Evolutionary conservation across 2,797 vertebrate genomes (phyloP), one percentile per base, ranked within the genome.

Genomic region (Gymnoscopelus microlampas): DNA sequence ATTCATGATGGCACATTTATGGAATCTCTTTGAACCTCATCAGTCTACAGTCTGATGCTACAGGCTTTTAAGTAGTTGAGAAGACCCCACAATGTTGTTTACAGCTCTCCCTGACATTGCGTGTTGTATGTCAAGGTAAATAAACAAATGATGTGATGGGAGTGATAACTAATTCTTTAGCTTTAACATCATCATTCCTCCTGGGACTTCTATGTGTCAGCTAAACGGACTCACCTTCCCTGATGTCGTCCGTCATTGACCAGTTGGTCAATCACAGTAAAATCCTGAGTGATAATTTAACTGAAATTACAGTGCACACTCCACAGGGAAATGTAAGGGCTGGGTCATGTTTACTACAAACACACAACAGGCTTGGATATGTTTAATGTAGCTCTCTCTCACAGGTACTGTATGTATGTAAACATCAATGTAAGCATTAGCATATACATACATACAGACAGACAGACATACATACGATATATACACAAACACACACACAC

Each of bases 1-100:
- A 91, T 91, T 90, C 81, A 89, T 89, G 84, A 88, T 54, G 66
- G 49, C 78, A 69, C 59, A 79, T 75, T 76, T 50, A 70, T 64
- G 78, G 87, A 84, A 86, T 85, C 67, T 85, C 85, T 92, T 91
- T 89, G 90, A 92, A 53, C 77, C 53, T 67, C 2, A 7, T 66
- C 2, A 51, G 55, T 29, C 53, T 60, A 57, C 53, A 71, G 57
- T 24, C 51, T 14, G 48, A 23, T 60, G 48, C 32, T 53, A 7
- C 14, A 58, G 58, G 58, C 39, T 23, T 47, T 47, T 19, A 47
- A 24, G 15, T 48, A 6, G 59, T 23, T 19, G 23, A 60, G 59
- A 48, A 44, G 8, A 44, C 7, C 39, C 59, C 4, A 48, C 29
- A 60, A 63, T 49, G 12, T 14, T 57, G 24, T 57, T 24, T 24